These are phyloP conservation scores for Gasterosteus aculeatus DNA, from an alignment of 2,113 vertebrate genomes.

Conservation along the genomic window DNA sequence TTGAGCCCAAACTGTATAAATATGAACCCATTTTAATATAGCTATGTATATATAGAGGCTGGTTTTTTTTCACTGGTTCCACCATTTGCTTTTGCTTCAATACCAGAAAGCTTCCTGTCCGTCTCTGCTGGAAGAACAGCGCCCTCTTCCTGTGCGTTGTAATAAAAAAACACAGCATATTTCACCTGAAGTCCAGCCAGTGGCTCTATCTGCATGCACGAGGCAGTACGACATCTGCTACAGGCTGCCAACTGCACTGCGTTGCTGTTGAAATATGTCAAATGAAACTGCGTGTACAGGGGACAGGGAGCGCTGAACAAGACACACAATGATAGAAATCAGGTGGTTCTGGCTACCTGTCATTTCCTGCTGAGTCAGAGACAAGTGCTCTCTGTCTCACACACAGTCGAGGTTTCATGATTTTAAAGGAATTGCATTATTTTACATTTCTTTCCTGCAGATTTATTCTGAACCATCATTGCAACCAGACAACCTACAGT, in stretches of 20 bases:
- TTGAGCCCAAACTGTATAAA: background rate
- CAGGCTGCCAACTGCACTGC: constrained; percentile 2
- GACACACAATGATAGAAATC: constrained; percentile 7
- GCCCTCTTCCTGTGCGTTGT: constrained; percentile 37
- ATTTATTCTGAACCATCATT: background rate
- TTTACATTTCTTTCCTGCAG: background rate
- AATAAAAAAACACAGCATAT: background rate
- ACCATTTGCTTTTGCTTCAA: constrained; percentile 27
- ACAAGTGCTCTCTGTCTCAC: background rate
- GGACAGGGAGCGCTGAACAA: background rate
- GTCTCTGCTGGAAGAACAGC: constrained; percentile 26
- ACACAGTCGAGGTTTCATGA: background rate
- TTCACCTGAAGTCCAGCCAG: constrained; percentile 4
- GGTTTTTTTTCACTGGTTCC: constrained; percentile 8
- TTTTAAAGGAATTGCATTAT: background rate
- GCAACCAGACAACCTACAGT: too few relatives aligned
- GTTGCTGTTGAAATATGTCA: background rate
- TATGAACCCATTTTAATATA: background rate
- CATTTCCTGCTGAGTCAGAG: constrained; percentile 64
- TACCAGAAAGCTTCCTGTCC: background rate
- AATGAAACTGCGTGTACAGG: background rate
- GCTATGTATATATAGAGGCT: background rate
- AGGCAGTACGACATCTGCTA: background rate
- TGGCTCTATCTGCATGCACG: constrained; percentile 3
- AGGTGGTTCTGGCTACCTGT: constrained; percentile 15